Evolutionary conservation across 2,888 invertebrate genomes (phyloP).

Genomic region (Harpagoxenus sublaevis): DNA sequence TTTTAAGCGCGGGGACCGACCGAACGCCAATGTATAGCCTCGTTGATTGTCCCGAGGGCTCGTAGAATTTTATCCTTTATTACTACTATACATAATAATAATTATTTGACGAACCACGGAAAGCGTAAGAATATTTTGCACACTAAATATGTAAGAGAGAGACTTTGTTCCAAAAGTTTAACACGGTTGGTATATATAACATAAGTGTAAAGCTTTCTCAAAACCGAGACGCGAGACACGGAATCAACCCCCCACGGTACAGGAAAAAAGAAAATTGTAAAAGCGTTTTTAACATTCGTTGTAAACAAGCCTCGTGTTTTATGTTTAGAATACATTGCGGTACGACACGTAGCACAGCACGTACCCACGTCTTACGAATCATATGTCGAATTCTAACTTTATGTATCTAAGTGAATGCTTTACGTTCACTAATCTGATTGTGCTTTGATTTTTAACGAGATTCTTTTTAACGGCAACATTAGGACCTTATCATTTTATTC

Average conservation of each 20-base stretch:
- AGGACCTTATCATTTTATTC: conserved; percentile 25
- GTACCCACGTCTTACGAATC: conserved; percentile 67
- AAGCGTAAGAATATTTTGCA: conserved; percentile 55
- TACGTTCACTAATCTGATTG: conserved; percentile 34
- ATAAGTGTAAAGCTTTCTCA: conserved; percentile 23
- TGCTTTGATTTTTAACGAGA: conserved; percentile 10
- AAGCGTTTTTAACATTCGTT: conserved; percentile 25
- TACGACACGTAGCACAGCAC: conserved; percentile 65
- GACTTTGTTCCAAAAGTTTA: conserved; percentile 40
- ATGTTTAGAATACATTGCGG: conserved; percentile 39
- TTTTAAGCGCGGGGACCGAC: conserved; percentile 75
- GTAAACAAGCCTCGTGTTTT: conserved; percentile 21
- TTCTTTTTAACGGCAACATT: conserved; percentile 16
- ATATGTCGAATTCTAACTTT: conserved; percentile 44
- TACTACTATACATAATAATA: conserved; percentile 45
- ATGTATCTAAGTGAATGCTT: conserved; percentile 18
- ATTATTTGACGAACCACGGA: conserved; percentile 57
- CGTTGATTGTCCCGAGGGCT: conserved; percentile 59
- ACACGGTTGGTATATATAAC: conserved; percentile 34
- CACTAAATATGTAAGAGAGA: conserved; percentile 39
- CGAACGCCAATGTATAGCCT: conserved; percentile 74
- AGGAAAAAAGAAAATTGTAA: conserved; percentile 17
- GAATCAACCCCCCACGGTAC: conserved; percentile 18
- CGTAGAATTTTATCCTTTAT: conserved; percentile 59
- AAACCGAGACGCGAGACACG: conserved; percentile 18